phyloP scores from a whole-genome alignment of 2,797 vertebrate species.

The Threskiornis aethiopicus region DNA sequence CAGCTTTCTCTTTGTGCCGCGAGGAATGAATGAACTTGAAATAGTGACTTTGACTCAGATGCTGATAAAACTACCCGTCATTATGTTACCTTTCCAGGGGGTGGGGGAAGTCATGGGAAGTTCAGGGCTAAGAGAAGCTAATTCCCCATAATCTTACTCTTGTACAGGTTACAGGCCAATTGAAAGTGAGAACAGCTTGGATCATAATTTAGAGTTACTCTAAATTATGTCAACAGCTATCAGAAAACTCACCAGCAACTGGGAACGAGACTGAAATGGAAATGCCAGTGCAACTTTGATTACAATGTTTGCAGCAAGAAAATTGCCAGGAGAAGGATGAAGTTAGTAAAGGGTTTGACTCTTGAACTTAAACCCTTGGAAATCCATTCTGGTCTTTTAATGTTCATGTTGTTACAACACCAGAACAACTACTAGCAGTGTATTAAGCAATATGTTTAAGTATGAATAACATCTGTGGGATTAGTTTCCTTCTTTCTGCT shows the following conservation, averaged over 20 bases:
- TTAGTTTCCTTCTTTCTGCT: not conserved
- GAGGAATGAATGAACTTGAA: not conserved
- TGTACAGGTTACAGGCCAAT: not conserved
- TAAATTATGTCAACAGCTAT: not conserved
- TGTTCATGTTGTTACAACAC: not conserved
- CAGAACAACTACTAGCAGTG: not conserved
- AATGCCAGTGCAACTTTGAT: not conserved
- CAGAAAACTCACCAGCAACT: not conserved
- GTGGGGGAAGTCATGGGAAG: rapidly evolving
- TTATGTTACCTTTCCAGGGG: not conserved
- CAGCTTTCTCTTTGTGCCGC: not conserved
- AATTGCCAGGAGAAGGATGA: not conserved
- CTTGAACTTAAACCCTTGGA: not conserved
- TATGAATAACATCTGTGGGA: not conserved
- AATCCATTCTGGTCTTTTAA: not conserved
- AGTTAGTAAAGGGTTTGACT: not conserved
- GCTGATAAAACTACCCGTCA: not conserved
- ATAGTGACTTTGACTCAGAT: not conserved
- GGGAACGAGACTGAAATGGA: not conserved
- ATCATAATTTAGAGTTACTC: not conserved
- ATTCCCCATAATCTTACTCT: not conserved
- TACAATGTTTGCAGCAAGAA: not conserved
- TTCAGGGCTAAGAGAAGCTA: not conserved
- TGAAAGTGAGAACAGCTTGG: not conserved
- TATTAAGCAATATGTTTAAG: not conserved